Base-by-base conservation (phyloP, 2,113 vertebrate species). In the Chionomys nivalis region DNA sequence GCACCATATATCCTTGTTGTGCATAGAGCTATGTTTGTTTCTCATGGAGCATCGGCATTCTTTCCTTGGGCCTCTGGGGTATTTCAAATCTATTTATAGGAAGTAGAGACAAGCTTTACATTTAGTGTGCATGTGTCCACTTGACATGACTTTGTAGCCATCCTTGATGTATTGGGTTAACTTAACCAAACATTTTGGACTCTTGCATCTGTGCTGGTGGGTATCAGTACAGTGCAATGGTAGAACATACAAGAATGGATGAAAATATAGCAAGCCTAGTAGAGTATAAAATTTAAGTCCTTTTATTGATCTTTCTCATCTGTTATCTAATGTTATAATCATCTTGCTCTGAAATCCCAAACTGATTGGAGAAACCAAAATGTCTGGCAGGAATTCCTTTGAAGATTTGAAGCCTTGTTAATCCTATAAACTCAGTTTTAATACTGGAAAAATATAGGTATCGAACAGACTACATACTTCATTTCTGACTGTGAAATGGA, bases 341-440 rank as follows among this genome's bases (percentile, higher is more conserved):
- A 96, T 98, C 96, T 98, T 90, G 97, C 93, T 98, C 97, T 97
- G 93, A 98, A 98, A 98, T 97, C 98, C 97, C 98, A 98, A 98
- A 96, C 96, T 97, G 94, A 97, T 97, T 98, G 98, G 97, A 98
- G 97, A 98, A 98, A 98, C 44, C 98, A 98, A 97, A 98, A 98
- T 98, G 96, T 98, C 96, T 98, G 98, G 98, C 91, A 98, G 97
- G 94, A 89, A 88, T 95, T 63, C 89, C 98, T 98, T 98, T 98
- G 98, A 98, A 97, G 97, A 98, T 98, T 98, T 97, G 89, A 73
- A 73, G 70, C 70, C 94, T 98, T 94, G 93, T 96, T 97, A 91
- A 97, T 91, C 96, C 96, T 98, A 16, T 96, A 98, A 97, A 96
- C 95, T 98, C 98, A 98, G 93, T 91, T 77, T 98, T 98, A 97